Conservation (phyloP, 2,797 vertebrate species). For the Anas georgica region DNA sequence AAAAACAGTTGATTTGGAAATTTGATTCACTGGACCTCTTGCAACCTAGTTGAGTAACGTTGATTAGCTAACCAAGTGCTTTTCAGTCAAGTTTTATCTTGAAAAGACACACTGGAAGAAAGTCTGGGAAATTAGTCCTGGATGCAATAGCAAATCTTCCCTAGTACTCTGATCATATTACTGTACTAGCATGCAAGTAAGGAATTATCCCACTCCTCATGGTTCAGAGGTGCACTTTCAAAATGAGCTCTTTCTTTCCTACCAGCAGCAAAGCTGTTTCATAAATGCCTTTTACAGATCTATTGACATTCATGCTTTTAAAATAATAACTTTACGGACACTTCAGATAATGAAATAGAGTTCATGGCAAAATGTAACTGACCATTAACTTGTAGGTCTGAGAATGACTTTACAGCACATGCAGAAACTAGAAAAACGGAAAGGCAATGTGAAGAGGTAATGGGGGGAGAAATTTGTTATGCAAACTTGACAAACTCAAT, state of each 20-base stretch:
- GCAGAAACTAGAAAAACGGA: not conserved
- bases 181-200: not conserved
- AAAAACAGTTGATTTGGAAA: not conserved
- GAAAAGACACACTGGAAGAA: not conserved
- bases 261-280: not conserved
- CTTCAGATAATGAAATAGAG: slow-evolving; percentile 12
- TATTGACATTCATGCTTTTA: slow-evolving; percentile 36
- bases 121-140: not conserved
- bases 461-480: not conserved
- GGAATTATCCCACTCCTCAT: not conserved
- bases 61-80: not conserved
- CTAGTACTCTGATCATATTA: fast-evolving
- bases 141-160: not conserved
- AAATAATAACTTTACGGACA: slow-evolving; percentile 30
- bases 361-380: not conserved
- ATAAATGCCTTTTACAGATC: slow-evolving; percentile 28
- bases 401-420: not conserved
- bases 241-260: not conserved
- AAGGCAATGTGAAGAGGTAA: not conserved
- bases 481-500: not conserved
- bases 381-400: not conserved
- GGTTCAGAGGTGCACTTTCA: slow-evolving; percentile 19
- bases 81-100: not conserved
- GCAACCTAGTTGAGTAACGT: not conserved
- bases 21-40: not conserved